These are phyloP conservation scores for Tetanocera ferruginea DNA, from an alignment of 2,888 invertebrate genomes.

Conservation along the genomic window DNA sequence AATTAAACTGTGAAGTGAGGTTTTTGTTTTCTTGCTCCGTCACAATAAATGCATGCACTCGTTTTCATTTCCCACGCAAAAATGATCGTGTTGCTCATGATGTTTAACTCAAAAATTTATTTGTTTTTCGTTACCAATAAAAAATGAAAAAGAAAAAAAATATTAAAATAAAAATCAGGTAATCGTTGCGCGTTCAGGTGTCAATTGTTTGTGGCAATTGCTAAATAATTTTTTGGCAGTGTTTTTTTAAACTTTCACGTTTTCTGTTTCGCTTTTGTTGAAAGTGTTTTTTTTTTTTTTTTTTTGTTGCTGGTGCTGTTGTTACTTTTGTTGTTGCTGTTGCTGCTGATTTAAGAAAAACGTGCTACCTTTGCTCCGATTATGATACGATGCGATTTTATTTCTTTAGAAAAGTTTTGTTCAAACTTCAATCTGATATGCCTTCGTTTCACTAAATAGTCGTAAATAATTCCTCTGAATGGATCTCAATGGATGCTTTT, in stretches of 20 bases:
- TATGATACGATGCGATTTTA: slow-evolving; percentile 16
- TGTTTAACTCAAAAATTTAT: slow-evolving; percentile 18
- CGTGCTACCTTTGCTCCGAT: slow-evolving; percentile 11
- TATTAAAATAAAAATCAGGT: neutral
- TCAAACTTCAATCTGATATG: too few species aligned
- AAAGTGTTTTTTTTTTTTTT: neutral
- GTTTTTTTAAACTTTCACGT: slow-evolving; percentile 32
- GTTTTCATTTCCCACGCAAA: slow-evolving; percentile 35
- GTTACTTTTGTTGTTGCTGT: neutral
- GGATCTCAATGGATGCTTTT: too few species aligned
- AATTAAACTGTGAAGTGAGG: neutral
- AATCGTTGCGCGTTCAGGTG: slow-evolving; percentile 23
- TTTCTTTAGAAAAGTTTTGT: neutral
- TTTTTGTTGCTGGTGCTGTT: neutral
- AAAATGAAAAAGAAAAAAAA: neutral
- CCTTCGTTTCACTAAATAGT: too few species aligned
- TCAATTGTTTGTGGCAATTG: slow-evolving; percentile 30
- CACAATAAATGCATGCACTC: neutral
- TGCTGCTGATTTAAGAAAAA: neutral
- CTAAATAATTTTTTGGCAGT: neutral
- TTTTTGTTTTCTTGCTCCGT: neutral
- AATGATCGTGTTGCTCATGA: neutral
- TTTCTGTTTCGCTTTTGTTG: slow-evolving; percentile 4
- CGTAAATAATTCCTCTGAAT: too few species aligned
- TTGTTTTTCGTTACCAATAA: slow-evolving; percentile 36